Evolutionary conservation across 2,888 invertebrate genomes (phyloP).

Genomic region (Hecatera dysodea): DNA sequence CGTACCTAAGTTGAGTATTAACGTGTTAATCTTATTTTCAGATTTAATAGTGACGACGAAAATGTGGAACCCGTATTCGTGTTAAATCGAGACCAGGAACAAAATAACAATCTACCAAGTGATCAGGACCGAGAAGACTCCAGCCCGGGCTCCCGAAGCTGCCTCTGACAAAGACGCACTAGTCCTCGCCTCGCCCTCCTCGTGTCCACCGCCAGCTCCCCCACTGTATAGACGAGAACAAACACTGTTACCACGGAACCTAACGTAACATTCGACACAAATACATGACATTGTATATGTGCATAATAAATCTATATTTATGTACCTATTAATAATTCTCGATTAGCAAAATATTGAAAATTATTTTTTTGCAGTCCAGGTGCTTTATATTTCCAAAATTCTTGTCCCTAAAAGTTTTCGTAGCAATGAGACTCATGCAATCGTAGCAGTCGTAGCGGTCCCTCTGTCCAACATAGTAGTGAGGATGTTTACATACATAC

Average conservation of each 20-base stretch:
- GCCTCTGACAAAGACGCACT: constrained; percentile 73
- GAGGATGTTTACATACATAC: constrained; percentile 2
- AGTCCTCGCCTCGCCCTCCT: constrained; percentile 66
- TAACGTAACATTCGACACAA: constrained; percentile 9
- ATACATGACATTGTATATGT: constrained; percentile 20
- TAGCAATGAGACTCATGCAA: constrained; percentile 9
- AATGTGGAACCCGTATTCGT: constrained; percentile 84
- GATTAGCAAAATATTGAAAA: constrained; percentile 11
- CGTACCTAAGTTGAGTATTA: not conserved
- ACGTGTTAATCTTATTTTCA: constrained; percentile 58
- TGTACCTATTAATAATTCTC: constrained; percentile 25
- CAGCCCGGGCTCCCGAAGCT: constrained; percentile 64
- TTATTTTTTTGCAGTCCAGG: constrained; percentile 21
- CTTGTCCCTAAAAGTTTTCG: not conserved
- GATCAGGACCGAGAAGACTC: constrained; percentile 73
- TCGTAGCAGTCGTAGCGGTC: not conserved
- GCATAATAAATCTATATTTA: constrained; percentile 27
- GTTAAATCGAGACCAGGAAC: constrained; percentile 79
- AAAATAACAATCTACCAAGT: constrained; percentile 80
- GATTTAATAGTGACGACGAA: constrained; percentile 84
- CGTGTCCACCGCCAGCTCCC: constrained; percentile 43
- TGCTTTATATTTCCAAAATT: constrained; percentile 21
- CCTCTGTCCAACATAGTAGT: constrained; percentile 10
- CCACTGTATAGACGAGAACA: constrained; percentile 52
- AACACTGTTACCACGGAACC: constrained; percentile 38